Base-by-base conservation (phyloP, 2,888 invertebrate species). In the Spilarctia lutea region DNA sequence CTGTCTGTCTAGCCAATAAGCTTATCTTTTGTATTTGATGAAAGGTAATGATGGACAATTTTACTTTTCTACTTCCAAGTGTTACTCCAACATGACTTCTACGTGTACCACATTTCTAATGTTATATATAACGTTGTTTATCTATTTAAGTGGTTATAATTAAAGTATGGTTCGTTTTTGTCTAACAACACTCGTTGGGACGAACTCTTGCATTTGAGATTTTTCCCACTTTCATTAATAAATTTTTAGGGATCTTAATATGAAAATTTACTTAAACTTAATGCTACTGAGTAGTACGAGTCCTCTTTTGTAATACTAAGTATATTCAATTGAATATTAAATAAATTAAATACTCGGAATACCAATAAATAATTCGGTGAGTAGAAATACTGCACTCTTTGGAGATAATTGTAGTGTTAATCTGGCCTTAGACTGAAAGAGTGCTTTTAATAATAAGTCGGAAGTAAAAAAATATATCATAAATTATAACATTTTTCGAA, bases 341-440 rank as follows among this genome's bases (percentile, higher is more conserved):
- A 60, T 63, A 63, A 63, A 63, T 63, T 16, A 18, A 63, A 63
- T 63, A 63, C 63, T 63, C 63, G 16, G 13, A 56, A 56, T 8
- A 10, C 24, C 6, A 48, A 3, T 3, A n/a, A 16, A 60, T 60
- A 27, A 60, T 60, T 60, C 24, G 3, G 27, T 27, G 60, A 48
- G 48, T 48, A 20, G 48, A 48, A 16, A 63, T 75, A 74, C 71
- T 80, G 79, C 79, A 84, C 30, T 72, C 10, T n/a, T 39, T 71
- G 30, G 30, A 71, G n/a, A 45, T 60, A 65, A 20, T 42, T 65
- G 77, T 82, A 79, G 86, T 88, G 83, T 86, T 82, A 88, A 86
- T 88, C 52, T 73, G 84, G 79, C 87, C 87, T 86, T 84, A 83
- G 88, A 85, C 88, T 81, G 85, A 84, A 81, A 76, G 79, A 74